These are phyloP conservation scores for Strix aluco DNA, from an alignment of 2,113 vertebrate genomes.

Conservation along the genomic window DNA sequence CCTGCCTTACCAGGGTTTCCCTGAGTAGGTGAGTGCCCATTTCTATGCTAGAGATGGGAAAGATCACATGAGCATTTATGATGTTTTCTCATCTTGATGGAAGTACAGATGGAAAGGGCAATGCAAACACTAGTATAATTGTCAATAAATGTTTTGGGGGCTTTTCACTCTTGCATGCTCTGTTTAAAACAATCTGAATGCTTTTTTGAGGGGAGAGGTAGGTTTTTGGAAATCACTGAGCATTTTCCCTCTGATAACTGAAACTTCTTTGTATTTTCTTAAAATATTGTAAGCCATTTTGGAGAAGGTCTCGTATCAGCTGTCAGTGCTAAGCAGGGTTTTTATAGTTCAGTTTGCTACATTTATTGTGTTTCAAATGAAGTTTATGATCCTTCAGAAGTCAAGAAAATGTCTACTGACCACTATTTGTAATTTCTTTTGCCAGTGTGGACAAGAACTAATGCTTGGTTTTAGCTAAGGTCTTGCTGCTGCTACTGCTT, in stretches of 20 bases:
- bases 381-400: neutral
- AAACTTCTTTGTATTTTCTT: neutral
- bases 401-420: neutral
- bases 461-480: neutral
- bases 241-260: neutral
- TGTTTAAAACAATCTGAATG: neutral
- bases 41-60: neutral
- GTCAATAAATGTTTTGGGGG: neutral
- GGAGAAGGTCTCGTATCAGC: neutral
- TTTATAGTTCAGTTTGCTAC: neutral
- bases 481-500: neutral
- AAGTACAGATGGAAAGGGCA: neutral
- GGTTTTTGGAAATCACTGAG: neutral
- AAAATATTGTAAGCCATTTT: neutral
- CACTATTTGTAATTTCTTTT: neutral
- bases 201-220: neutral
- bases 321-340: neutral
- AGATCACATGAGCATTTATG: neutral
- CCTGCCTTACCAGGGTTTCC: neutral
- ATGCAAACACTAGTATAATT: neutral
- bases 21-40: neutral
- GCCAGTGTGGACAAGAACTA: neutral
- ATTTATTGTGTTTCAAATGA: neutral
- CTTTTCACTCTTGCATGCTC: neutral
- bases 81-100: neutral